Evolutionary conservation across 2,113 vertebrate genomes (phyloP), one percentile per base, ranked within the genome.

Genomic region (Tragelaphus strepsiceros): DNA sequence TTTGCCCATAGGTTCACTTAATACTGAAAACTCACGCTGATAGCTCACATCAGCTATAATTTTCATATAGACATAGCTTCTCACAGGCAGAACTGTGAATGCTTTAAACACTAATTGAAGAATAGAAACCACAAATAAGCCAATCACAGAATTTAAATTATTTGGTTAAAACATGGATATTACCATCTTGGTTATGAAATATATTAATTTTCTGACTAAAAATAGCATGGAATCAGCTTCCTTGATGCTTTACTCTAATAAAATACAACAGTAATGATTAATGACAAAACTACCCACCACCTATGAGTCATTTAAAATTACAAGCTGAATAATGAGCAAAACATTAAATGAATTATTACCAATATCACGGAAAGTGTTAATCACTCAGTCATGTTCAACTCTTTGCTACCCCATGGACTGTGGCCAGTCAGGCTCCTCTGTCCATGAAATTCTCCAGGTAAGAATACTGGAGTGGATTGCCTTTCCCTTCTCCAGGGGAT

Each of bases 321-420:
- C 95, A 97, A 97, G 90, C 89, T 98, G 85, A 96, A 59, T 96
- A 15, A 35, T 89, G 85, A 98, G 80, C 85, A 97, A 95, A 30
- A 87, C 90, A 96, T 96, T 67, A 95, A 2, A 9, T 89, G 97
- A 98, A 98, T 96, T 96, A 96, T 67, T 95, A 64, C 28, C 39
- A 97, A 67, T 49, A 97, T 96, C 1, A 80, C 94, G 32, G 58
- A 30, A 39, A 22, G n/a, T 71, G 67, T 71, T 39, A 6, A 22
- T 39, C n/a, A 6, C 19, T 71, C 67, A 22, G 67, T 71, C n/a
- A 12, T 71, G 67, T 21, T 39, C 17, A 21, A 6, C 67, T 71
- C n/a, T 71, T 71, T 71, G 67, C n/a, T 1, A 71, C n/a, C 32
- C 67, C 67, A 71, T 21, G 67, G 9, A 22, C 67, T 35, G n/a